Conservation (phyloP, 2,113 vertebrate species). For the Romanogobio albipinnatus region DNA sequence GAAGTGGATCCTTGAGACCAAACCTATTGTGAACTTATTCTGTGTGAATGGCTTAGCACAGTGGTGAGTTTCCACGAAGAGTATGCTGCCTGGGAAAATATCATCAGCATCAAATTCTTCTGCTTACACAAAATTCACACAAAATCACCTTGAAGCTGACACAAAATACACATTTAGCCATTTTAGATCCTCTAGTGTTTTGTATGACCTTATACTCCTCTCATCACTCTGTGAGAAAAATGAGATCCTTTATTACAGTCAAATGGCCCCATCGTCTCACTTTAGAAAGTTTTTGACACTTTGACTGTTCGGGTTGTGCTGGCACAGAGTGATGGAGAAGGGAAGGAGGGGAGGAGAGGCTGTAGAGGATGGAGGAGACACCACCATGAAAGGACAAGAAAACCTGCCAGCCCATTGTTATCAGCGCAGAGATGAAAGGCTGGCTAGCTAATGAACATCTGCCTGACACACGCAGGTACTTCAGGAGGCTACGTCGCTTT, state of each 20-base stretch:
- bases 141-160: not conserved
- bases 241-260: constrained; percentile 39
- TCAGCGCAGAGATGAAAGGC: constrained; percentile 79
- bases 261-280: constrained; percentile 39
- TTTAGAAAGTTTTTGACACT: constrained; percentile 45
- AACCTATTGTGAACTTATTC: constrained; percentile 52
- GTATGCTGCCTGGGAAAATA: constrained; percentile 41
- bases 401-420: constrained; percentile 78
- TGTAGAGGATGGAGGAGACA: constrained; percentile 71
- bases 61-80: constrained; percentile 48
- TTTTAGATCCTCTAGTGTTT: not conserved
- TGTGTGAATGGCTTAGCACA: constrained; percentile 46
- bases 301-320: not conserved
- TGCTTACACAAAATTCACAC: constrained; percentile 10
- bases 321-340: not conserved
- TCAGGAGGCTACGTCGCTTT: constrained; percentile 70
- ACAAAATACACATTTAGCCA: not conserved
- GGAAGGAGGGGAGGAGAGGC: not conserved
- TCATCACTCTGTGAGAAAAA: constrained; percentile 12
- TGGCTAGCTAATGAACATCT: constrained; percentile 80
- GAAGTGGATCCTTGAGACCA: constrained; percentile 73
- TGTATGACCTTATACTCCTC: not conserved
- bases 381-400: constrained; percentile 73
- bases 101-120: not conserved
- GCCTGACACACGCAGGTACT: constrained; percentile 72